A percentile compares a stretch with the other conserved stretches of the same genome.
Evolutionary conservation across 2,888 invertebrate genomes (phyloP).

Genomic region (Phragmatobia fuliginosa): DNA sequence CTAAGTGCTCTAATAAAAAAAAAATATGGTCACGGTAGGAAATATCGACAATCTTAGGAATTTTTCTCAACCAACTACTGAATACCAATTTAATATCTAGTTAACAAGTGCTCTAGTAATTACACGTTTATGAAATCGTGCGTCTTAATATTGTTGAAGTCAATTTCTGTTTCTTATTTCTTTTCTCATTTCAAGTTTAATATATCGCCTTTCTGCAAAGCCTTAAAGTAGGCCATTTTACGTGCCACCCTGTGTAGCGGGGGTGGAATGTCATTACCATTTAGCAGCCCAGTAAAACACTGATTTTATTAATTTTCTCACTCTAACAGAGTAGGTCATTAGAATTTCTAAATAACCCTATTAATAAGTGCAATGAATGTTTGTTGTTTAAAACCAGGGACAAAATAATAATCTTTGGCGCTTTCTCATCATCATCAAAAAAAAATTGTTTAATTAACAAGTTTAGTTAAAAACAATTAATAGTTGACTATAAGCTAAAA

Average conservation of each 20-base stretch:
- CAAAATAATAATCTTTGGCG: not conserved
- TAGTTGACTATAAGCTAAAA: too few species aligned
- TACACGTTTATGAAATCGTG: not conserved
- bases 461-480: too few species aligned
- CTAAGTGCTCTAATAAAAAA: not conserved
- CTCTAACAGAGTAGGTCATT: constrained; percentile 14
- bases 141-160: not conserved
- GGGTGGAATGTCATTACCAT: constrained; percentile 52
- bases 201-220: constrained; percentile 44
- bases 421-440: not conserved
- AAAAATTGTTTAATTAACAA: too few species aligned
- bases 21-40: not conserved
- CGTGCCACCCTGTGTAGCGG: constrained; percentile 26
- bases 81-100: not conserved
- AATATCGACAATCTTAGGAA: not conserved
- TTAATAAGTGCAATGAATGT: not conserved
- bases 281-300: constrained; percentile 48
- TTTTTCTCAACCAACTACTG: not conserved
- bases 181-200: constrained; percentile 42
- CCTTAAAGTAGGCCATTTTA: constrained; percentile 44
- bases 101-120: not conserved
- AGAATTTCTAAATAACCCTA: not conserved
- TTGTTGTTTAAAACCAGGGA: not conserved
- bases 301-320: constrained; percentile 56
- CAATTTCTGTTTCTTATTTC: constrained; percentile 20